Evolutionary conservation across 2,797 vertebrate genomes (phyloP).

Genomic region (Micromesistius poutassou): DNA sequence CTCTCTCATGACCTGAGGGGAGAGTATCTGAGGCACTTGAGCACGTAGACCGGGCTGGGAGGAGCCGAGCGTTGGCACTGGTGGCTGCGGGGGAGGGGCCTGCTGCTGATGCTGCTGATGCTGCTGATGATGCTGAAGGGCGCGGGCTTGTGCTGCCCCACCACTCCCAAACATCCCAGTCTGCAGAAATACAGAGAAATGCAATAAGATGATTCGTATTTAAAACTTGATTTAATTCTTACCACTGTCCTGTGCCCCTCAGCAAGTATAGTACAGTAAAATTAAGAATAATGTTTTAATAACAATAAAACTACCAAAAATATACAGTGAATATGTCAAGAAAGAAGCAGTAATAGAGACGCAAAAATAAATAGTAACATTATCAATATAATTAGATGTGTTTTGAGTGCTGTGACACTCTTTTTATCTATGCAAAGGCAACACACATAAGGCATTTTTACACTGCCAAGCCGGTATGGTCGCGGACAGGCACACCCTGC

Average conservation of each 20-base stretch:
- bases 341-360: neutral
- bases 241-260: too few species aligned
- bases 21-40: slow-evolving; percentile 95
- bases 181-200: slow-evolving; percentile 46
- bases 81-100: slow-evolving; percentile 60
- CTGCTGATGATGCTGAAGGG: slow-evolving; percentile 2
- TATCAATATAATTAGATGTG: neutral
- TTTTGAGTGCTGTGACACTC: too few species aligned
- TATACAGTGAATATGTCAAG: neutral
- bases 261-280: neutral
- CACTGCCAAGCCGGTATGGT: too few species aligned
- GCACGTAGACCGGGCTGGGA: slow-evolving; percentile 90
- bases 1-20: slow-evolving; percentile 81
- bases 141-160: slow-evolving; percentile 44
- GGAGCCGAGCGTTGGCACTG: slow-evolving; percentile 86
- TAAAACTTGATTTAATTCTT: neutral
- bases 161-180: slow-evolving; percentile 89
- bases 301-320: neutral
- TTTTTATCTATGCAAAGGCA: too few species aligned
- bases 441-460: too few species aligned
- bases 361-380: neutral
- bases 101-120: slow-evolving; percentile 74
- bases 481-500: too few species aligned
- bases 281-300: neutral
- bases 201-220: neutral